These are phyloP conservation scores for Platanista minor DNA, from an alignment of 2,113 vertebrate genomes.

Conservation along the genomic window DNA sequence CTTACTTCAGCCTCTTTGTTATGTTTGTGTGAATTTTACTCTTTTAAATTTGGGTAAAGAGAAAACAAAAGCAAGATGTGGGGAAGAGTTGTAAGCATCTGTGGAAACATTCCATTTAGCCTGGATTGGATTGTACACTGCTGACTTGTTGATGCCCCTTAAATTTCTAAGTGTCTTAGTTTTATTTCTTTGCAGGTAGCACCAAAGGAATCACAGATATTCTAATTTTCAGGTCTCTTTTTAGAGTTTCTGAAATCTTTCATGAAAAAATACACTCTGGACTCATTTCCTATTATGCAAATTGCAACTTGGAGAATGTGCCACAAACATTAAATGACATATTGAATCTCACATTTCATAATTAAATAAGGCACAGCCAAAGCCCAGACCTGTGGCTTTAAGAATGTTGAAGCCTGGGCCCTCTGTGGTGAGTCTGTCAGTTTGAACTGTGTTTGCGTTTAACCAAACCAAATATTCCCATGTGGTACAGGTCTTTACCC, in stretches of 20 bases:
- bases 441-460: not conserved
- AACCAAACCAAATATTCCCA: not conserved
- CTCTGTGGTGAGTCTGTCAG: not conserved
- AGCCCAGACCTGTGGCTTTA: not conserved
- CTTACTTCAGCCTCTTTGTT: not conserved
- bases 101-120: not conserved
- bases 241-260: not conserved
- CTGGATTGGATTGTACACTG: not conserved
- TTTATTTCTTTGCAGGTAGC: constrained; percentile 17
- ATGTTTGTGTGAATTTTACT: not conserved
- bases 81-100: not conserved
- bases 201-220: not conserved
- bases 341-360: not conserved
- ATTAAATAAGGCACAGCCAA: not conserved
- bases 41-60: not conserved
- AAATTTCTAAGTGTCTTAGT: not conserved
- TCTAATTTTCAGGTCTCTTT: not conserved
- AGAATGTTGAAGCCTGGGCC: not conserved
- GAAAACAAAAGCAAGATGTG: not conserved
- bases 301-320: not conserved
- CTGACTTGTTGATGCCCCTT: not conserved
- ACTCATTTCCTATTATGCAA: not conserved
- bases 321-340: not conserved
- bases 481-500: not conserved
- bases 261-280: not conserved